These are phyloP conservation scores for Poliocrania exsul DNA, from an alignment of 2,797 vertebrate genomes.

Conservation along the genomic window DNA sequence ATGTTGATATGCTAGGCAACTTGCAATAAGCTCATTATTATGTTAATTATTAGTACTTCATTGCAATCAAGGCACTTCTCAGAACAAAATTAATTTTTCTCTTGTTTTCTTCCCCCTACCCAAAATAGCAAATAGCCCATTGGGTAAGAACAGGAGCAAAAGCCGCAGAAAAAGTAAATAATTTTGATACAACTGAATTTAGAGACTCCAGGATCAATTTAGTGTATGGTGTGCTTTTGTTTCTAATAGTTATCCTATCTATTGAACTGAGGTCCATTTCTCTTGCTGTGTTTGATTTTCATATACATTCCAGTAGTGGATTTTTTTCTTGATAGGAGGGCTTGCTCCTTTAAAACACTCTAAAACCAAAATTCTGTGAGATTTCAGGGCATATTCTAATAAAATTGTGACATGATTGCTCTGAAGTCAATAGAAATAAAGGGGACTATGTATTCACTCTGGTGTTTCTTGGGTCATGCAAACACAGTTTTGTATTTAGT, in stretches of 20 bases:
- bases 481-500: not conserved
- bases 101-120: not conserved
- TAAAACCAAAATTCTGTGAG: not conserved
- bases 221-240: not conserved
- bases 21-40: not conserved
- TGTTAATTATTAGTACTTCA: not conserved
- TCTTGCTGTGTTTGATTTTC: not conserved
- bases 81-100: not conserved
- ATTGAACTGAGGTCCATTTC: not conserved
- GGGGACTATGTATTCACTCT: not conserved
- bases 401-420: not conserved
- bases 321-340: not conserved
- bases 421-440: not conserved
- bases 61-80: not conserved
- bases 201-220: not conserved
- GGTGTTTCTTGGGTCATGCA: not conserved
- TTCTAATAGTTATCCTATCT: not conserved
- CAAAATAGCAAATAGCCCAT: not conserved
- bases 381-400: not conserved
- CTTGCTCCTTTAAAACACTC: not conserved
- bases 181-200: not conserved
- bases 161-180: not conserved
- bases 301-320: not conserved
- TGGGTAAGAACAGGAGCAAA: not conserved
- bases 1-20: not conserved